phyloP scores from a whole-genome alignment of 2,797 vertebrate genomes.

The Chloroceryle inda region DNA sequence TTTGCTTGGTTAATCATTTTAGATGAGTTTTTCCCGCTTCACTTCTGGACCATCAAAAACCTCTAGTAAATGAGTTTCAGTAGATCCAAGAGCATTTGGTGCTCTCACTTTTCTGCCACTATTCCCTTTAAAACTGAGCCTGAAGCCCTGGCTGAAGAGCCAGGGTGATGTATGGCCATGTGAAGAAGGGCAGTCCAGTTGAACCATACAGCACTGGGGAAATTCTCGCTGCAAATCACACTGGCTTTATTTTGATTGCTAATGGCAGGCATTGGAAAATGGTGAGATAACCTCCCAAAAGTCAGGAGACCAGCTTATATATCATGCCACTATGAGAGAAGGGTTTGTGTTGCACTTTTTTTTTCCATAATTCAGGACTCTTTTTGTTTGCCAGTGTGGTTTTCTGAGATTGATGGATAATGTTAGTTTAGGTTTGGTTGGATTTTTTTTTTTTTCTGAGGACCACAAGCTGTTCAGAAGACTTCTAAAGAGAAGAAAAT shows the following conservation, averaged over 20 bases:
- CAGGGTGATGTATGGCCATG: fast-evolving
- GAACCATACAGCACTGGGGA: not conserved
- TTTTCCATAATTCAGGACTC: not conserved
- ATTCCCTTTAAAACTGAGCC: not conserved
- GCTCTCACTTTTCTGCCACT: not conserved
- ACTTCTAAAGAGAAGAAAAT: not conserved
- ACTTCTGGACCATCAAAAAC: not conserved
- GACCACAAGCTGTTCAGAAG: not conserved
- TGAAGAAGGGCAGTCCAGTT: not conserved
- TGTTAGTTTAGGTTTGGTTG: not conserved
- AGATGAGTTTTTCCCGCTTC: not conserved
- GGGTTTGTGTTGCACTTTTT: not conserved
- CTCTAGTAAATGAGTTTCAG: constrained; percentile 6
- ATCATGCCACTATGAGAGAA: not conserved
- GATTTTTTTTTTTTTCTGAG: too few species aligned
- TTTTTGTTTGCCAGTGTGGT: fast-evolving
- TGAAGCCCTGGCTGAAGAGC: not conserved
- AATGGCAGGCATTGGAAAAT: not conserved
- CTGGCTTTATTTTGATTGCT: not conserved
- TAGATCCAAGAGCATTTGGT: not conserved
- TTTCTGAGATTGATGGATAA: not conserved
- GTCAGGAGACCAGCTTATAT: not conserved
- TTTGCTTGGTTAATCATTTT: constrained; percentile 41
- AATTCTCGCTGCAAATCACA: not conserved
- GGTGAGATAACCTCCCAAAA: not conserved